These are phyloP conservation scores for Drosophila pseudotalamancana DNA, from an alignment of 2,888 invertebrate genomes.

Conservation along the genomic window DNA sequence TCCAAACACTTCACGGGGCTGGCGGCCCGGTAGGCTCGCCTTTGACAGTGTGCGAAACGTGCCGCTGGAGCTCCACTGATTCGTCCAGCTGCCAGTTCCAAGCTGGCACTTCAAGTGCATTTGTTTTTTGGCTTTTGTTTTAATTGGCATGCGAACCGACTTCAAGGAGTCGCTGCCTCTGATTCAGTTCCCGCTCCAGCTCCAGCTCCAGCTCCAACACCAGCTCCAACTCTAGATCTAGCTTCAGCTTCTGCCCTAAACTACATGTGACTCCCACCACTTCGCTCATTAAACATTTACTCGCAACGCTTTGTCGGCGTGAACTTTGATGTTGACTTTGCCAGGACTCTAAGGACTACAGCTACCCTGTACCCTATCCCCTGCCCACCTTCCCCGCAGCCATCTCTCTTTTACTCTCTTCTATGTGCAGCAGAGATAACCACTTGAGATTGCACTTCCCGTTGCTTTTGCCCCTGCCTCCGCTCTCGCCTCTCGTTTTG, in stretches of 20 bases:
- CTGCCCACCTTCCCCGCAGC: neutral
- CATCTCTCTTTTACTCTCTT: constrained; percentile 1
- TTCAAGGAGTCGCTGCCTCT: constrained; percentile 59
- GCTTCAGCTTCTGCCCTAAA: constrained; percentile 15
- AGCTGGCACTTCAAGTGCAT: constrained; percentile 61
- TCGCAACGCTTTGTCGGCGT: constrained; percentile 79
- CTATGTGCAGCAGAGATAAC: constrained; percentile 66
- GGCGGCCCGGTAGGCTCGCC: constrained; percentile 57
- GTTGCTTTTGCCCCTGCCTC: constrained; percentile 27
- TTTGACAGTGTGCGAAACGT: constrained; percentile 75
- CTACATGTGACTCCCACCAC: constrained; percentile 23
- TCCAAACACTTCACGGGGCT: constrained; percentile 74
- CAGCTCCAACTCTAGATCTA: constrained; percentile 11
- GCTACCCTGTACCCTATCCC: neutral
- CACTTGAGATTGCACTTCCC: constrained; percentile 78
- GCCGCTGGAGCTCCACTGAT: constrained; percentile 9
- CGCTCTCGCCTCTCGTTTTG: constrained; percentile 24
- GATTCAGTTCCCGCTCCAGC: constrained; percentile 17
- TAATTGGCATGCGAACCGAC: constrained; percentile 72
- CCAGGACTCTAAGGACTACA: constrained; percentile 29
- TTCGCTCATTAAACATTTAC: constrained; percentile 79
- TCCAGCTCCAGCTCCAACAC: constrained; percentile 6
- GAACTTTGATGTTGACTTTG: constrained; percentile 81
- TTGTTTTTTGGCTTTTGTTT: constrained; percentile 80
- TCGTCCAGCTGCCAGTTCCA: constrained; percentile 5